phyloP scores from a whole-genome alignment of 1,140 invertebrate species.

The Pogonomyrmex barbatus region DNA sequence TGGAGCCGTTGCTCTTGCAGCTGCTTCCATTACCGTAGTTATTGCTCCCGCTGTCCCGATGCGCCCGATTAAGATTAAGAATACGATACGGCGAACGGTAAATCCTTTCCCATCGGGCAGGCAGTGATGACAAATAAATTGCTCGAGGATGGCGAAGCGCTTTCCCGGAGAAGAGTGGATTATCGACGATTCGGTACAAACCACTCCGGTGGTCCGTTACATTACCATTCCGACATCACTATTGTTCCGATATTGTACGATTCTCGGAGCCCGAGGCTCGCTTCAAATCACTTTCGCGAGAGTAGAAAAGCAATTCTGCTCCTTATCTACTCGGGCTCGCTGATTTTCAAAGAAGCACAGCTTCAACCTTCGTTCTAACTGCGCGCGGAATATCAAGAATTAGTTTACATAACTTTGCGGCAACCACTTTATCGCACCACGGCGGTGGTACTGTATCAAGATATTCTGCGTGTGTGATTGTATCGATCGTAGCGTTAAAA shows the following conservation, averaged over 20 bases:
- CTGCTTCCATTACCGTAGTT: constrained; percentile 56
- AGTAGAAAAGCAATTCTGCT: not conserved
- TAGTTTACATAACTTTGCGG: constrained; percentile 6
- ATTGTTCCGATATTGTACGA: constrained; percentile 17
- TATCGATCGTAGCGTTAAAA: constrained; percentile 49
- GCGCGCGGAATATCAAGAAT: not conserved
- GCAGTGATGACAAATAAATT: constrained; percentile 38
- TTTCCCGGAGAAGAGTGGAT: constrained; percentile 30
- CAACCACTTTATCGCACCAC: not conserved
- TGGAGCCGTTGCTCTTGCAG: constrained; percentile 45
- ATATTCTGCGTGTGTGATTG: constrained; percentile 18
- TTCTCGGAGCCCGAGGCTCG: not conserved
- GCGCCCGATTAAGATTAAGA: constrained; percentile 52
- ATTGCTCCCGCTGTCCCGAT: constrained; percentile 58
- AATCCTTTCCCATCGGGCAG: constrained; percentile 37
- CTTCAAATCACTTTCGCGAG: constrained; percentile 37
- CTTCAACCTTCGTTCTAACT: not conserved
- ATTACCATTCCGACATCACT: not conserved
- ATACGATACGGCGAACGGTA: constrained; percentile 3
- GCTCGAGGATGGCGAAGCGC: not conserved
- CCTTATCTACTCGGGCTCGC: not conserved
- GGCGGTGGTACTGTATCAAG: not conserved
- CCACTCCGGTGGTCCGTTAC: constrained; percentile 10
- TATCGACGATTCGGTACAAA: constrained; percentile 24
- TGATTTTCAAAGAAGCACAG: constrained; percentile 14